Evolutionary conservation across 2,888 invertebrate species (phyloP).

Genomic region (Electrophaes corylata): DNA sequence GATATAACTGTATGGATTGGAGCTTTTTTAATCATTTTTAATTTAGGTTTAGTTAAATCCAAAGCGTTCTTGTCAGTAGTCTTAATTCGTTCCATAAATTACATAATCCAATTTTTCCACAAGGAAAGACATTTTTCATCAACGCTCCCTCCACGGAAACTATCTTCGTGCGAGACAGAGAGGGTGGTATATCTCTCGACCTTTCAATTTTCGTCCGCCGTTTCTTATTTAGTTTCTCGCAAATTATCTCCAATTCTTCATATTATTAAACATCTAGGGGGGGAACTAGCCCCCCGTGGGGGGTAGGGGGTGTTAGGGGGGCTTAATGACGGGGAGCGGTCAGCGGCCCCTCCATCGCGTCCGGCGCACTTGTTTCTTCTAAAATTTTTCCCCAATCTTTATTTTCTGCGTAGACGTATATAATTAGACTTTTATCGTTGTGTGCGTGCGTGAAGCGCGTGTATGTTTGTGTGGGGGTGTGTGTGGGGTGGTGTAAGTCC

Average conservation of each 20-base stretch:
- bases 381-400: constrained; percentile 85
- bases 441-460: constrained; percentile 45
- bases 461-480: constrained; percentile 49
- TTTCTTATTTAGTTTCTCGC: constrained; percentile 85
- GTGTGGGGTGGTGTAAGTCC: constrained; percentile 68
- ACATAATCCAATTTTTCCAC: constrained; percentile 35
- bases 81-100: constrained; percentile 33
- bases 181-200: constrained; percentile 54
- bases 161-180: constrained; percentile 45
- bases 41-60: background rate
- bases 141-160: constrained; percentile 33
- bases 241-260: constrained; percentile 85
- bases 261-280: constrained; percentile 83
- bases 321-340: constrained; percentile 81
- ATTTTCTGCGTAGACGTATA: constrained; percentile 83
- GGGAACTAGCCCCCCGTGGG: constrained; percentile 69
- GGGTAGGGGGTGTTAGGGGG: constrained; percentile 47
- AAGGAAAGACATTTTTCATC: constrained; percentile 35
- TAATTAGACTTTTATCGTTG: constrained; percentile 71
- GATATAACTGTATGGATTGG: too few relatives aligned
- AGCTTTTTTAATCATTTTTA: too few relatives aligned
- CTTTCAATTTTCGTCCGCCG: constrained; percentile 82
- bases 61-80: background rate
- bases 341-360: constrained; percentile 71
- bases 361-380: constrained; percentile 82